Percentiles rank a stretch among this genome's conserved stretches.
phyloP scores from a whole-genome alignment of 2,797 vertebrate genomes.

The Spinus pinus region DNA sequence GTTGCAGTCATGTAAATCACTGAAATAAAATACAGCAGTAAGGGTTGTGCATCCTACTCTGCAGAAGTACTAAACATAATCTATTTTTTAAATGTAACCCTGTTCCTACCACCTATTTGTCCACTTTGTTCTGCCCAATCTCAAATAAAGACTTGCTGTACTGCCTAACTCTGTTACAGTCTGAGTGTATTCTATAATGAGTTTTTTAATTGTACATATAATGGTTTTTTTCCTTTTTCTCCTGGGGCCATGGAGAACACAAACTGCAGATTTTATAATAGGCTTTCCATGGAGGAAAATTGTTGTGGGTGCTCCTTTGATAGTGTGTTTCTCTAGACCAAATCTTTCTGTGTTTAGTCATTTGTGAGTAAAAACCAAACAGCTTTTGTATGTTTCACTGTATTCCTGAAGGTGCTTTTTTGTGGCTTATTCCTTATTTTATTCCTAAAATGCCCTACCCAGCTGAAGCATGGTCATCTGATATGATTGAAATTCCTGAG shows the following conservation, averaged over 20 bases:
- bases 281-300: background rate
- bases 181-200: too few relatives aligned
- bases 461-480: background rate
- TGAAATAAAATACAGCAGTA: background rate
- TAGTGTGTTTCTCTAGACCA: background rate
- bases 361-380: background rate
- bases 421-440: background rate
- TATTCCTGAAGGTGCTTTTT: background rate
- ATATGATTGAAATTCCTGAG: background rate
- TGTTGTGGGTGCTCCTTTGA: background rate
- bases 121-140: background rate
- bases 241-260: background rate
- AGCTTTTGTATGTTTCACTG: background rate
- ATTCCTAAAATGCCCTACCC: background rate
- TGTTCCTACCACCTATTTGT: too few relatives aligned
- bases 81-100: background rate
- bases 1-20: background rate
- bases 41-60: background rate
- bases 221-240: background rate
- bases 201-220: background rate
- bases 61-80: background rate
- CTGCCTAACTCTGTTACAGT: background rate
- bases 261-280: background rate
- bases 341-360: fast-evolving
- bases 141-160: background rate